Evolutionary conservation across 1,140 invertebrate species (phyloP).

Genomic region (Brachionus plicatilis): DNA sequence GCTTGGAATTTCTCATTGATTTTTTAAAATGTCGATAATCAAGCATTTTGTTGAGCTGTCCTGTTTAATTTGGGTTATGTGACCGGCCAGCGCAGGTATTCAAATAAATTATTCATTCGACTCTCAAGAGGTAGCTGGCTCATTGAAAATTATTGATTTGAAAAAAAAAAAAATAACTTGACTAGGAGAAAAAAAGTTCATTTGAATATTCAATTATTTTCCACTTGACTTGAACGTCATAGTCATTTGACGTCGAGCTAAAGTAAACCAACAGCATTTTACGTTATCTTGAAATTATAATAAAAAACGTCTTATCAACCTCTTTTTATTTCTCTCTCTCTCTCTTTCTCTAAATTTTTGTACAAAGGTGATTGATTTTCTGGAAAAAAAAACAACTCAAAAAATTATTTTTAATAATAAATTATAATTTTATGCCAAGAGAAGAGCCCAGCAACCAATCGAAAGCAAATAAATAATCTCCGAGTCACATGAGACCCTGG

Average conservation of each 20-base stretch:
- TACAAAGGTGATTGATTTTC: conserved; percentile 31
- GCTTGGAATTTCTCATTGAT: not conserved
- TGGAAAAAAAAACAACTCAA: not conserved
- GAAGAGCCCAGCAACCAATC: not conserved
- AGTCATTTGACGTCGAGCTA: not conserved
- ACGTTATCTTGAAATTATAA: conserved; percentile 27
- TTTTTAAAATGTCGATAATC: not conserved
- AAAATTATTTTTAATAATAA: conserved; percentile 5
- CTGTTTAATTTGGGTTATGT: not conserved
- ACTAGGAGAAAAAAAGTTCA: not conserved
- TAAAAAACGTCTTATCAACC: not conserved
- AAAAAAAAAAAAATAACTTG: not conserved
- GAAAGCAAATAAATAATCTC: not conserved
- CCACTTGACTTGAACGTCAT: conserved; percentile 31
- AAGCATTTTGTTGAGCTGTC: not conserved
- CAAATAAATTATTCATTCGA: not conserved
- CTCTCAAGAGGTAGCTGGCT: not conserved
- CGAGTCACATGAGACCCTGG: not conserved
- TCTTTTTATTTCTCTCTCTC: not conserved
- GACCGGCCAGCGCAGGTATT: not conserved
- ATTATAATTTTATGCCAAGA: conserved; percentile 17
- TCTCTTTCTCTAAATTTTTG: not conserved
- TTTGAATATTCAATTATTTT: conserved; percentile 32
- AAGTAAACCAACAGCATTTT: not conserved
- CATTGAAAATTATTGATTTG: not conserved